These are phyloP conservation scores for Pseudomyrmex pallidus DNA, from an alignment of 1,140 invertebrate genomes.

Conservation along the genomic window DNA sequence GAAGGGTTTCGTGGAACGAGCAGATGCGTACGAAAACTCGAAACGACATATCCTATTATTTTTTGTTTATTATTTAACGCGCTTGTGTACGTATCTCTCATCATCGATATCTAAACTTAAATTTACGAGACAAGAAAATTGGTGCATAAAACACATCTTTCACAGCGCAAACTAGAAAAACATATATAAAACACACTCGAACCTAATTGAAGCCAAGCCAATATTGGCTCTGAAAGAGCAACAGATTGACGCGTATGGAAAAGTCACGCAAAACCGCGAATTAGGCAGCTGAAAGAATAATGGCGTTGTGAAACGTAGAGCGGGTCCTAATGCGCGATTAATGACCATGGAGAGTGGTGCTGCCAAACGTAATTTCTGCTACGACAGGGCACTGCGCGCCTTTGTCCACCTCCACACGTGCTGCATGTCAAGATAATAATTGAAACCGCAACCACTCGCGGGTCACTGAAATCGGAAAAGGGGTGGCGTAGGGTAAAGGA, in stretches of 20 bases:
- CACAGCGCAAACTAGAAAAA: no score
- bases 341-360: conserved; percentile 60
- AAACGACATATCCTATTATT: conserved; percentile 7
- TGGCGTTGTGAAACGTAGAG: not conserved
- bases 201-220: not conserved
- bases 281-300: conserved; percentile 69
- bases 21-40: conserved; percentile 5
- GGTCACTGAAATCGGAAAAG: conserved; percentile 40
- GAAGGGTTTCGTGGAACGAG: conserved; percentile 30
- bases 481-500: not conserved
- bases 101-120: not conserved
- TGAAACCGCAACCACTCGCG: conserved; percentile 60
- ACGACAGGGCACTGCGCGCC: conserved; percentile 16
- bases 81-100: not conserved
- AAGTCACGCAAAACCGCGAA: conserved; percentile 52
- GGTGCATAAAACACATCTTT: not conserved
- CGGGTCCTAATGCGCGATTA: conserved; percentile 58
- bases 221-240: not conserved
- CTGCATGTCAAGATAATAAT: conserved; percentile 19
- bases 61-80: conserved; percentile 20
- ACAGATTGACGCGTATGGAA: not conserved
- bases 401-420: conserved; percentile 44
- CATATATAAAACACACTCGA: not conserved
- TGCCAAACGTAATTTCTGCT: conserved; percentile 63
- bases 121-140: not conserved